phyloP scores from a whole-genome alignment of 2,888 invertebrate species.

The Agrenia bidenticulata region DNA sequence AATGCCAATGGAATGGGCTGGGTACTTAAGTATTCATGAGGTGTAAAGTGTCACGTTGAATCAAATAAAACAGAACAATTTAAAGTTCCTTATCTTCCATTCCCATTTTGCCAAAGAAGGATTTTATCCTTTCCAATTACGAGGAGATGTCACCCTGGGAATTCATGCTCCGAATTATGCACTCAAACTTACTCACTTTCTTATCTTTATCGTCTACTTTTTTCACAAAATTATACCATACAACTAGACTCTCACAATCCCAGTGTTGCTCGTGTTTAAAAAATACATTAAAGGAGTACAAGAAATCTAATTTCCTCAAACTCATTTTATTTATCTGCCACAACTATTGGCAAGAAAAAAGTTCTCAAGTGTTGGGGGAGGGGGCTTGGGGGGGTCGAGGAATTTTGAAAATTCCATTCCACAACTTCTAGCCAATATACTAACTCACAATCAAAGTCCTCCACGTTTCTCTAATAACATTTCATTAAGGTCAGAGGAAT shows the following conservation, averaged over 20 bases:
- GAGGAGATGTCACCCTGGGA: conserved; percentile 15
- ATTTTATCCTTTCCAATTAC: conserved; percentile 23
- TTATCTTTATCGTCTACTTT: too few relatives aligned
- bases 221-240: too few relatives aligned
- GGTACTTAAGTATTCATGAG: conserved; percentile 34
- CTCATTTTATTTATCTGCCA: neutral
- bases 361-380: too few relatives aligned
- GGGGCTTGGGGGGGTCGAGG: too few relatives aligned
- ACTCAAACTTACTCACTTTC: too few relatives aligned
- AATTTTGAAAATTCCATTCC: neutral
- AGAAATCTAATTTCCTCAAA: too few relatives aligned
- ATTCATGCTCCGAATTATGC: conserved; percentile 1
- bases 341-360: too few relatives aligned
- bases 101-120: conserved; percentile 29
- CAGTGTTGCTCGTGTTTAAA: too few relatives aligned
- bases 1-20: conserved; percentile 6
- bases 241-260: too few relatives aligned
- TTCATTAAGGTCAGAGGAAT: conserved; percentile 11
- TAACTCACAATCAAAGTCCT: conserved; percentile 6
- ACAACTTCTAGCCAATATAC: too few relatives aligned
- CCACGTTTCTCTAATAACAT: conserved; percentile 19
- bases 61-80: conserved; percentile 34
- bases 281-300: too few relatives aligned
- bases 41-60: conserved; percentile 40
- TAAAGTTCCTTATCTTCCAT: conserved; percentile 29